A percentile compares a stretch with the other conserved stretches of the same genome.
Conservation (phyloP, 2,888 invertebrate species). For the Dichetophora obliterata region DNA sequence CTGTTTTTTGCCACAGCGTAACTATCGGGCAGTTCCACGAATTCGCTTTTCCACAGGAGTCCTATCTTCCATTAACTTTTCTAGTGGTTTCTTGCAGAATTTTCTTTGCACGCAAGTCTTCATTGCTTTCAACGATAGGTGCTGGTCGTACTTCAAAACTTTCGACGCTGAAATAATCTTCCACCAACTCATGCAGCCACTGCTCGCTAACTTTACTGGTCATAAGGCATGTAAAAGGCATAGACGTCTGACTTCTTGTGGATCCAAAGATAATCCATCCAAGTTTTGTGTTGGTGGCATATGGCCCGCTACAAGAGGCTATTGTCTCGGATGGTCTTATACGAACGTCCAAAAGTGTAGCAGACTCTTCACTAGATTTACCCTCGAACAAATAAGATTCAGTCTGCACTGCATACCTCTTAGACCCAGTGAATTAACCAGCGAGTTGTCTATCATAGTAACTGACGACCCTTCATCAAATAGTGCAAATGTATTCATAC, state of each 20-base stretch:
- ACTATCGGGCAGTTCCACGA: conserved; percentile 37
- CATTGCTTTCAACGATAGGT: neutral
- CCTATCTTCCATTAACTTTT: conserved; percentile 6
- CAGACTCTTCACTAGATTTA: neutral
- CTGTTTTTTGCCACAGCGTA: conserved; percentile 43
- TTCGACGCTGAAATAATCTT: neutral
- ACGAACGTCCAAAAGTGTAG: neutral
- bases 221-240: neutral
- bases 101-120: neutral
- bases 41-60: conserved; percentile 40
- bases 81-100: neutral
- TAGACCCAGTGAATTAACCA: neutral
- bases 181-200: neutral
- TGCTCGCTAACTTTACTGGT: neutral
- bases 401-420: neutral
- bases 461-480: neutral
- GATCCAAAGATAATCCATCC: neutral
- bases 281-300: neutral
- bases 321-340: conserved; percentile 12
- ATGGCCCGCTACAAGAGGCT: neutral
- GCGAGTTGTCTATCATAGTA: neutral
- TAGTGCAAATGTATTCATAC: conserved; percentile 31
- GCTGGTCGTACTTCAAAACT: conserved; percentile 21
- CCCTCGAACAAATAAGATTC: neutral
- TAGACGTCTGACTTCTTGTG: neutral